Conservation (phyloP, 2,113 vertebrate genomes). For the Myrmecobius fasciatus region DNA sequence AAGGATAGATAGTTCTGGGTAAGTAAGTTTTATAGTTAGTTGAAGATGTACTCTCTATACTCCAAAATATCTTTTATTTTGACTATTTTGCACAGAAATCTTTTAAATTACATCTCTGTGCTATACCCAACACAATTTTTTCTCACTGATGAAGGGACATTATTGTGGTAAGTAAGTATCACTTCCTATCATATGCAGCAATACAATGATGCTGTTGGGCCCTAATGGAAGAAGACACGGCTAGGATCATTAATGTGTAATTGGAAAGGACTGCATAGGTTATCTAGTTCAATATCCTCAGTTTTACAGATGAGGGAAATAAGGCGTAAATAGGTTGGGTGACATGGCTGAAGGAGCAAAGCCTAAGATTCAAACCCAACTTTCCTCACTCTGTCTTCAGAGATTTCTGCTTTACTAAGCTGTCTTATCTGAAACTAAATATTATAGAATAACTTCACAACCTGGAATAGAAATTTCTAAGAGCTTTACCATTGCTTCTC, state of each 20-base stretch:
- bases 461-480: slow-evolving; percentile 30
- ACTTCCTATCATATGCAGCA: not conserved
- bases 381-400: not conserved
- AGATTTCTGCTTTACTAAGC: not conserved
- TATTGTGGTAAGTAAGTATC: not conserved
- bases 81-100: not conserved
- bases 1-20: not conserved
- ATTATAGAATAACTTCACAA: slow-evolving; percentile 22
- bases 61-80: not conserved
- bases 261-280: not conserved
- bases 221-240: not conserved
- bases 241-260: not conserved
- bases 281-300: not conserved
- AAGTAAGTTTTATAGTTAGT: not conserved
- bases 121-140: not conserved
- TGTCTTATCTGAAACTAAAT: not conserved
- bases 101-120: not conserved
- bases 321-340: not conserved
- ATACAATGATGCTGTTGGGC: not conserved
- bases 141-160: not conserved
- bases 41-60: not conserved
- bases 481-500: slow-evolving; percentile 31
- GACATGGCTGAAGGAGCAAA: not conserved
- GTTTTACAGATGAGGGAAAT: not conserved
- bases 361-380: not conserved